A percentile compares a stretch with the other conserved stretches of the same genome.
phyloP scores from a whole-genome alignment of 2,113 vertebrate genomes.

The Aldabrachelys gigantea region DNA sequence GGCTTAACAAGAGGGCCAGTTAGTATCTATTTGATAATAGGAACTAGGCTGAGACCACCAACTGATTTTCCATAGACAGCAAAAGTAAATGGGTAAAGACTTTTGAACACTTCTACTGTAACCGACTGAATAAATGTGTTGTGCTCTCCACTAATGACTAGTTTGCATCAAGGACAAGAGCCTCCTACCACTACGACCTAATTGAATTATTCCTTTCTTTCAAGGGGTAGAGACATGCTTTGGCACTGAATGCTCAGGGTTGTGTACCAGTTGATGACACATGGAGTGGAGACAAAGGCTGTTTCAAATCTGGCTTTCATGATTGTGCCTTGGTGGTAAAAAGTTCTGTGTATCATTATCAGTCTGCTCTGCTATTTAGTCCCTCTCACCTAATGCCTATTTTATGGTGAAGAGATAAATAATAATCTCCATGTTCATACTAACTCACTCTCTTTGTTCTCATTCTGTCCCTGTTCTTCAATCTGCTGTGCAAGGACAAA shows the following conservation, averaged over 20 bases:
- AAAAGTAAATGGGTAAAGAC: neutral
- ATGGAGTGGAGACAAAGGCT: neutral
- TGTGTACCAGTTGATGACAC: neutral
- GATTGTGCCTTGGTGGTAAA: neutral
- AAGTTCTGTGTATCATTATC: neutral
- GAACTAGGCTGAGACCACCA: neutral
- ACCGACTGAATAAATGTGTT: neutral
- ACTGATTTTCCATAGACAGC: neutral
- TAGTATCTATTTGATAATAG: neutral
- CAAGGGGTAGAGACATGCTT: neutral
- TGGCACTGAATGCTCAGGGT: neutral
- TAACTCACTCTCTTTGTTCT: neutral
- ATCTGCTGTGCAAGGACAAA: neutral
- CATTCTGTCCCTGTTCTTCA: neutral
- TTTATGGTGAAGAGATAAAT: neutral
- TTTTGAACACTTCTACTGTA: neutral
- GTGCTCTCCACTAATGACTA: neutral
- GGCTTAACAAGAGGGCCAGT: neutral
- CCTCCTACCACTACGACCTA: neutral
- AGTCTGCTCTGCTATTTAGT: neutral
- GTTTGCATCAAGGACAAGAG: neutral
- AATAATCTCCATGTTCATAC: neutral
- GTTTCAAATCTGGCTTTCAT: neutral
- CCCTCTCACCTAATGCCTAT: neutral
- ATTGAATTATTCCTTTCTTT: neutral